Evolutionary conservation across 2,888 invertebrate genomes (phyloP).

Genomic region (Sarcophaga subvicina): DNA sequence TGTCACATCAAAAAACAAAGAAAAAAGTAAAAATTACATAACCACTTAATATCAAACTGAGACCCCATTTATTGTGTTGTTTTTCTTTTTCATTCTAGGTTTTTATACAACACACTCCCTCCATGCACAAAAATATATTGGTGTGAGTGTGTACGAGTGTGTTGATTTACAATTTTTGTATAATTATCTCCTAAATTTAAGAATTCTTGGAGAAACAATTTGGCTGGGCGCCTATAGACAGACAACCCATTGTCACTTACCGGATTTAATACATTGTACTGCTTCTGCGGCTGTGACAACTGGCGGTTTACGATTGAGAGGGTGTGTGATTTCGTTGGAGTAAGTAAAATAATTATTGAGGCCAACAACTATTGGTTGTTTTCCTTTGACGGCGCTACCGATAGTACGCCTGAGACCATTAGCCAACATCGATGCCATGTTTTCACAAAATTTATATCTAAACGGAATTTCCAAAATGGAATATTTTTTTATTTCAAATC

Average conservation of each 20-base stretch:
- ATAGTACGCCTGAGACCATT: conserved; percentile 72
- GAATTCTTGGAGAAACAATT: conserved; percentile 2
- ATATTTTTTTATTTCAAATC: too few relatives aligned
- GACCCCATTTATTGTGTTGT: too few relatives aligned
- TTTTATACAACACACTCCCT: background rate
- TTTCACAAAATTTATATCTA: conserved; percentile 17
- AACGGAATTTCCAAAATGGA: too few relatives aligned
- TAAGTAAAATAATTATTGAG: conserved; percentile 85
- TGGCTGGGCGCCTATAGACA: background rate
- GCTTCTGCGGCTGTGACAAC: conserved; percentile 89
- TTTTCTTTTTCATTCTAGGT: background rate
- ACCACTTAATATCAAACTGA: background rate
- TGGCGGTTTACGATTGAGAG: conserved; percentile 88
- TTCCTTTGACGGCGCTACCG: conserved; percentile 33
- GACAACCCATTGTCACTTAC: conserved; percentile 83
- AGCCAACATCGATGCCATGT: conserved; percentile 72
- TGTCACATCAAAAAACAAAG: background rate
- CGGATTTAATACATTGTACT: conserved; percentile 90
- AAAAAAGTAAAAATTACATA: too few relatives aligned
- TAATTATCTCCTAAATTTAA: too few relatives aligned
- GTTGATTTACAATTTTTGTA: background rate
- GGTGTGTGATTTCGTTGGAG: conserved; percentile 91
- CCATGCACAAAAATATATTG: too few relatives aligned
- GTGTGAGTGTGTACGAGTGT: background rate
- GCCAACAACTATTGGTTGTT: conserved; percentile 60